Percentiles rank a stretch among this genome's conserved stretches.
Conservation (phyloP, 2,113 vertebrate genomes). For the Shinisaurus crocodilurus region DNA sequence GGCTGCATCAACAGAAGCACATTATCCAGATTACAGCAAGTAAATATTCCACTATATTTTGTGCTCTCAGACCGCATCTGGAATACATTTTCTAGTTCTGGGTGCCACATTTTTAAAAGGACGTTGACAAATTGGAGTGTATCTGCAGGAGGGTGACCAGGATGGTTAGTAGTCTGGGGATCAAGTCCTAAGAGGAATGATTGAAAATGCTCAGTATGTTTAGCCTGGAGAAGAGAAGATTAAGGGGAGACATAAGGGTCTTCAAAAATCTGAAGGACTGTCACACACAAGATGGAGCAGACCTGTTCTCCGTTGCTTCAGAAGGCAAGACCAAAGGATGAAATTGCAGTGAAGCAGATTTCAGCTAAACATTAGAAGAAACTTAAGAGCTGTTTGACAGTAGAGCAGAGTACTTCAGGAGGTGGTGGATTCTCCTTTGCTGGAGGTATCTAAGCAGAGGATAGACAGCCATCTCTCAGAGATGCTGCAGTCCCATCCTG, state of each 20-base stretch:
- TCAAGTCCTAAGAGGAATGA: too few relatives aligned
- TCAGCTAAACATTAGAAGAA: background rate
- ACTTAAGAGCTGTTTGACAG: background rate
- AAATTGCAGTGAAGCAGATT: background rate
- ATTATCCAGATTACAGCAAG: too few relatives aligned
- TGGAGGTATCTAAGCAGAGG: background rate
- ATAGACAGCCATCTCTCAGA: background rate
- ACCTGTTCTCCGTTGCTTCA: background rate
- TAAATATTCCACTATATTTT: background rate
- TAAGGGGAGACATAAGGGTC: too few relatives aligned
- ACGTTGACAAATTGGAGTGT: background rate
- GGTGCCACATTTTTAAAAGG: background rate
- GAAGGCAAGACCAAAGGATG: background rate
- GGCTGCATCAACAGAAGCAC: background rate
- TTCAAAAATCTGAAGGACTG: background rate
- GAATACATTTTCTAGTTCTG: background rate
- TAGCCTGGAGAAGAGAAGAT: too few relatives aligned
- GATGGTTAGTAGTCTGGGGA: background rate
- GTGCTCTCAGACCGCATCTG: background rate
- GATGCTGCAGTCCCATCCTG: background rate
- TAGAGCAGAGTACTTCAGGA: background rate
- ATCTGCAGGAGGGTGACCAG: too few relatives aligned
- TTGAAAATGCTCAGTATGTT: too few relatives aligned
- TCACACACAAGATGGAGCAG: background rate
- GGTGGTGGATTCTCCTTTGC: background rate